Evolutionary conservation across 2,888 invertebrate genomes (phyloP), one percentile per base, ranked within the genome.

Genomic region (Lissocephala sabroskyi): DNA sequence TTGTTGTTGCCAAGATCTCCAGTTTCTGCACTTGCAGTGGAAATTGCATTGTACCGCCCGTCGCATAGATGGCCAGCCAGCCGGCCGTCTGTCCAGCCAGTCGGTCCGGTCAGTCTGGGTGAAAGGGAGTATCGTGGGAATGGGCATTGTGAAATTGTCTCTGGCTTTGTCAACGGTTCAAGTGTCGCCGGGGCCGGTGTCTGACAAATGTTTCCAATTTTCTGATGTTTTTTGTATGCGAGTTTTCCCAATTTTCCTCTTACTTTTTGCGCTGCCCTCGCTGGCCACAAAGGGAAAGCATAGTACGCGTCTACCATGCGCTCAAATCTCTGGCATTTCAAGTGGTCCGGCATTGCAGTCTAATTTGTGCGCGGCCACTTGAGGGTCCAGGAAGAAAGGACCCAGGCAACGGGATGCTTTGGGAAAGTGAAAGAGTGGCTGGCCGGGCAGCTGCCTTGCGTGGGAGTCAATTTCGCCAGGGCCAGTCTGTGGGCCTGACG

Each of bases 261-360:
- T 46, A 42, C 45, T 23, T 30, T 44, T 30, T 19, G 39, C 32
- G 23, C 33, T 35, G 19, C 26, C 35, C 39, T 44, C 63, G 53
- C 48, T 50, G 46, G 37, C 45, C 60, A 63, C 56, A 71, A 67
- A 37, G 59, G n/a, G 73, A 64, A 73, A 71, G 57, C 64, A 57
- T 64, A 61, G 76, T 66, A 70, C 70, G 77, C 76, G 73, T 75
- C 58, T 49, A 78, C 68, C 77, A 76, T 78, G 76, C 76, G 79
- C 45, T 59, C 19, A 32, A 41, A 30, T n/a, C 18, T 40, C 29
- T 26, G 28, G 16, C 19, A 35, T 42, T 49, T 78, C 68, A 71
- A 71, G 79, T 76, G 71, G 71, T 76, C 71, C 75, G 55, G 57
- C 42, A 29, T 30, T 44, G 36, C 56, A 57, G 52, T 68, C 66